Evolutionary conservation across 2,888 invertebrate genomes (phyloP).

Genomic region (Amphipoea oculea): DNA sequence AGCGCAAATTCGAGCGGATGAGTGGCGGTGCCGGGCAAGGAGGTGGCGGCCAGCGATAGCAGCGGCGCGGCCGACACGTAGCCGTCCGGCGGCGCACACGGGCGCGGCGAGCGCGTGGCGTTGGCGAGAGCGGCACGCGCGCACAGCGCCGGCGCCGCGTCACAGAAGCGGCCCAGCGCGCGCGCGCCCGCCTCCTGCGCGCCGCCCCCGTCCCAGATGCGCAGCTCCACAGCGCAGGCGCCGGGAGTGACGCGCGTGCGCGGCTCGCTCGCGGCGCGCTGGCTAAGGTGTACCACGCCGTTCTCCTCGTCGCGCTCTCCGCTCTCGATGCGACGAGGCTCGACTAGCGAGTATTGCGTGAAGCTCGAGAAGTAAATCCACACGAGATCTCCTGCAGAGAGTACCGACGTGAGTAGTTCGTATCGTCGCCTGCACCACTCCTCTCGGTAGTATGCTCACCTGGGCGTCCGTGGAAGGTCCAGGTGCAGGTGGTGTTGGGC

Average conservation of each 20-base stretch:
- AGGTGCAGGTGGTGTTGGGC: conserved; percentile 96
- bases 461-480: conserved; percentile 95
- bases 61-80: conserved; percentile 91
- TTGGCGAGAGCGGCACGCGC: conserved; percentile 95
- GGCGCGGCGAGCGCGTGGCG: conserved; percentile 93
- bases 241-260: conserved; percentile 57
- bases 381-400: conserved; percentile 92
- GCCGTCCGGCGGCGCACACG: conserved; percentile 95
- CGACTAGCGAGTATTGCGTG: conserved; percentile 94
- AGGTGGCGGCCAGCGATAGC: conserved; percentile 85
- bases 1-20: conserved; percentile 94
- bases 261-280: conserved; percentile 44
- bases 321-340: conserved; percentile 87
- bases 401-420: neutral
- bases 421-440: too few species aligned
- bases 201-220: conserved; percentile 94
- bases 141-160: conserved; percentile 94
- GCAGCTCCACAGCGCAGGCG: conserved; percentile 92
- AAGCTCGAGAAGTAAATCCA: conserved; percentile 97
- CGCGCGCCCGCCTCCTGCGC: conserved; percentile 81
- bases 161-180: conserved; percentile 93
- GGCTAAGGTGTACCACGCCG: conserved; percentile 48
- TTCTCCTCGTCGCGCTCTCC: conserved; percentile 87
- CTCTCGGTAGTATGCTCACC: conserved; percentile 72
- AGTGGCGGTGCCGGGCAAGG: conserved; percentile 93